Percentiles rank a stretch among this genome's conserved stretches.
Conservation (phyloP, 1,140 invertebrate genomes). For the Drosophila obscura region DNA sequence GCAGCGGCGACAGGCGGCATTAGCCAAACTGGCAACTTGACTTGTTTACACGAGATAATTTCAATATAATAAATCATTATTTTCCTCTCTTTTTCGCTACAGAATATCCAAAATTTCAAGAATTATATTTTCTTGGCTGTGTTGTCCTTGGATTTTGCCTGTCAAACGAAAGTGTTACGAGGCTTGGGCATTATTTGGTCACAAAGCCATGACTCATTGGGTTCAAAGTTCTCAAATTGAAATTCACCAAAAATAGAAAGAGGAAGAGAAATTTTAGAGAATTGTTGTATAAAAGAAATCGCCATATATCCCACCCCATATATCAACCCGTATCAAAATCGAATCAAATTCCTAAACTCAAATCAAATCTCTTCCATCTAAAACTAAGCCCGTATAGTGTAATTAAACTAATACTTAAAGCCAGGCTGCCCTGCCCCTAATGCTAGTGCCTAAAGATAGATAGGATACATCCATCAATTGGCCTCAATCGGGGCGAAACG, state of each 20-base stretch:
- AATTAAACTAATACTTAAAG: conserved; percentile 35
- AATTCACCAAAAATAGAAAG: not conserved
- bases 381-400: conserved; percentile 39
- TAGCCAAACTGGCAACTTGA: conserved; percentile 77
- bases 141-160: conserved; percentile 68
- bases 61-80: conserved; percentile 82
- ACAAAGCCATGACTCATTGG: conserved; percentile 19
- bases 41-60: conserved; percentile 83
- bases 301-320: too few species aligned
- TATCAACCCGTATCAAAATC: conserved; percentile 1
- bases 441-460: conserved; percentile 40
- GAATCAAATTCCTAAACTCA: not conserved
- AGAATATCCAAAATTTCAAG: conserved; percentile 34
- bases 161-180: conserved; percentile 61
- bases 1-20: conserved; percentile 70
- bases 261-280: too few species aligned
- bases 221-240: conserved; percentile 9
- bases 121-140: conserved; percentile 35
- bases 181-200: conserved; percentile 34
- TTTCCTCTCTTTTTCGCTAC: conserved; percentile 40
- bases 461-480: conserved; percentile 64
- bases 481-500: conserved; percentile 24
- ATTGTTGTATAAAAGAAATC: too few species aligned
- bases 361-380: conserved; percentile 34
- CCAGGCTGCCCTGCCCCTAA: conserved; percentile 16